Conservation (phyloP, 2,888 invertebrate genomes). For the Campoletis raptor region DNA sequence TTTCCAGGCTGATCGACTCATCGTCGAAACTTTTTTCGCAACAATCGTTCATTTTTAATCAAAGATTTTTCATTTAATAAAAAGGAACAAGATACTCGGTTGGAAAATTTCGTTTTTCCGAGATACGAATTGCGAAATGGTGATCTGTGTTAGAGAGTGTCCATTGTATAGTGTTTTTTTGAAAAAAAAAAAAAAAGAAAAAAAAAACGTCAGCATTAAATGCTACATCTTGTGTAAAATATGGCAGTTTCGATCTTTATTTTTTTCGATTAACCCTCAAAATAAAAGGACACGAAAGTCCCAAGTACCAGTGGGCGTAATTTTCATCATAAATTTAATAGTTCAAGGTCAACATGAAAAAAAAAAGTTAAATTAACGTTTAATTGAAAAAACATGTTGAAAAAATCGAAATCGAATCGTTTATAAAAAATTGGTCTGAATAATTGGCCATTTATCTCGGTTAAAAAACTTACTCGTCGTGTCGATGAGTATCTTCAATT, state of each 20-base stretch:
- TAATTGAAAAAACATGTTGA: background rate
- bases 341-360: background rate
- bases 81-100: slow-evolving; percentile 64
- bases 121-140: slow-evolving; percentile 78
- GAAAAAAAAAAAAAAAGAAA: slow-evolving; percentile 66
- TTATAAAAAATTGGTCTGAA: no score
- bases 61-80: slow-evolving; percentile 69
- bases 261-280: slow-evolving; percentile 65
- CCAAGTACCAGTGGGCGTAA: background rate
- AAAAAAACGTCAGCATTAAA: slow-evolving; percentile 83
- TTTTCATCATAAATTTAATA: background rate
- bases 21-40: slow-evolving; percentile 72
- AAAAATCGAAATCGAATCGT: background rate
- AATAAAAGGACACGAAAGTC: background rate
- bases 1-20: slow-evolving; percentile 72
- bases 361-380: no score
- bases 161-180: slow-evolving; percentile 85
- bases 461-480: background rate
- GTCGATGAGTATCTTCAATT: background rate
- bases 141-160: slow-evolving; percentile 85
- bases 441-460: background rate
- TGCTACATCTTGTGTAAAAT: slow-evolving; percentile 84
- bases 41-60: slow-evolving; percentile 74
- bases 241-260: slow-evolving; percentile 76
- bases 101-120: slow-evolving; percentile 52